Conservation (phyloP, 2,888 invertebrate species). For the Bembecia ichneumoniformis region DNA sequence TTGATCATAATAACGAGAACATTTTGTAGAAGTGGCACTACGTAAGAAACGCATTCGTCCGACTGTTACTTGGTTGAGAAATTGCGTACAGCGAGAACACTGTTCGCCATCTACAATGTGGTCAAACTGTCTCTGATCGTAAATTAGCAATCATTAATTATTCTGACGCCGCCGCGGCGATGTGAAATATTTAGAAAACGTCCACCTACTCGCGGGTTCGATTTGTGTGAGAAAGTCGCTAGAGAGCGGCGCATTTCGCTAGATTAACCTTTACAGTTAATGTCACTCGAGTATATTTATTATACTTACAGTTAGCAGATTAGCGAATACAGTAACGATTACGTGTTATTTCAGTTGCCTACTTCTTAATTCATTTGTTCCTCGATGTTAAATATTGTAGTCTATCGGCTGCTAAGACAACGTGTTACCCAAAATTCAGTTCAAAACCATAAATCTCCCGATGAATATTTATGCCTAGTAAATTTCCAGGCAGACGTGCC, state of each 20-base stretch:
- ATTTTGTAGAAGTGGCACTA: too few species aligned
- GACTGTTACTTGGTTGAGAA: too few species aligned
- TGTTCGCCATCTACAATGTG: not conserved
- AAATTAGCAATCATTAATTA: conserved; percentile 46
- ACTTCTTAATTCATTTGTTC: not conserved
- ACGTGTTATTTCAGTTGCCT: not conserved
- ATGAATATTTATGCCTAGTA: not conserved
- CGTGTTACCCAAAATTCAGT: not conserved
- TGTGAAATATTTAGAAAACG: conserved; percentile 42
- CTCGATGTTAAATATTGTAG: not conserved
- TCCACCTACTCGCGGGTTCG: conserved; percentile 30
- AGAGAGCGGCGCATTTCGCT: not conserved
- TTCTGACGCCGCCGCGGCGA: conserved; percentile 24
- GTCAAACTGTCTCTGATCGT: conserved; percentile 11
- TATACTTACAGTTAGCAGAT: not conserved
- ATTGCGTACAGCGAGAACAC: not conserved
- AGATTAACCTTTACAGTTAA: not conserved
- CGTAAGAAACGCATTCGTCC: too few species aligned
- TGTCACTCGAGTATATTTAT: not conserved
- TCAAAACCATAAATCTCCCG: not conserved
- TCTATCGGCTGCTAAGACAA: not conserved
- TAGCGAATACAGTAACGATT: not conserved
- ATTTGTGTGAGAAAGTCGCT: conserved; percentile 31
- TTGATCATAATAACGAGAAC: too few species aligned
- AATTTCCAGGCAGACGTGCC: conserved; percentile 10